Conservation (phyloP, 2,888 invertebrate genomes). For the Portevinia maculata region DNA sequence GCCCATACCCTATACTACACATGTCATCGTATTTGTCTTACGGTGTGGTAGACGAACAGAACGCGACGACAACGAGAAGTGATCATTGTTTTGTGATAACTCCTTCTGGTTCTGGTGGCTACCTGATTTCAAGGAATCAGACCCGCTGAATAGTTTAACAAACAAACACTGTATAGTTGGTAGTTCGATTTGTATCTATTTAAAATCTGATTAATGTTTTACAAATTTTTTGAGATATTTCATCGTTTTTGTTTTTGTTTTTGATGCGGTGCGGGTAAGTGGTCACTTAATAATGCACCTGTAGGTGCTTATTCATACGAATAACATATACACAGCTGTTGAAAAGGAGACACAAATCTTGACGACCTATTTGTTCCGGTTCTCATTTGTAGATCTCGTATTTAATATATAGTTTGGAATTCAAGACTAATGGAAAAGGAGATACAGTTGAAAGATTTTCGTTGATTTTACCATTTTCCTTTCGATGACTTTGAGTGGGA, state of each 20-base stretch:
- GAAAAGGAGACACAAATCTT: slow-evolving; percentile 51
- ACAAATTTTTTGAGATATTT: slow-evolving; percentile 63
- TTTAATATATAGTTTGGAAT: slow-evolving; percentile 17
- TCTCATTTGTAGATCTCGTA: slow-evolving; percentile 58
- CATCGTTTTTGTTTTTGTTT: slow-evolving; percentile 2
- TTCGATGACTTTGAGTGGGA: slow-evolving; percentile 46
- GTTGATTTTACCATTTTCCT: slow-evolving; percentile 41
- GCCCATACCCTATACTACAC: slow-evolving; percentile 31
- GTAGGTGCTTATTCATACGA: slow-evolving; percentile 47
- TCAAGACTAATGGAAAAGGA: slow-evolving; percentile 55
- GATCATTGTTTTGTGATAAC: slow-evolving; percentile 70
- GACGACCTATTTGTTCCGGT: slow-evolving; percentile 66
- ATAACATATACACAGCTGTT: slow-evolving; percentile 35
- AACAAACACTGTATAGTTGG: slow-evolving; percentile 9
- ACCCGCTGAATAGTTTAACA: slow-evolving; percentile 52
- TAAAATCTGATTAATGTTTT: slow-evolving; percentile 71
- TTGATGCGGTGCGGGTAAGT: slow-evolving; percentile 18
- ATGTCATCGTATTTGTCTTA: slow-evolving; percentile 45
- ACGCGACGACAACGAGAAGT: slow-evolving; percentile 39
- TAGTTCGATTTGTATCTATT: slow-evolving; percentile 71
- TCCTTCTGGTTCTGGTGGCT: slow-evolving; percentile 63
- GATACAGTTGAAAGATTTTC: slow-evolving; percentile 68
- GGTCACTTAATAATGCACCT: slow-evolving; percentile 68
- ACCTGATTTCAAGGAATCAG: slow-evolving; percentile 67
- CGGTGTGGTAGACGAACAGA: slow-evolving; percentile 6